Conservation (phyloP, 2,888 invertebrate species). For the Cataglyphis rosenhaueri region DNA sequence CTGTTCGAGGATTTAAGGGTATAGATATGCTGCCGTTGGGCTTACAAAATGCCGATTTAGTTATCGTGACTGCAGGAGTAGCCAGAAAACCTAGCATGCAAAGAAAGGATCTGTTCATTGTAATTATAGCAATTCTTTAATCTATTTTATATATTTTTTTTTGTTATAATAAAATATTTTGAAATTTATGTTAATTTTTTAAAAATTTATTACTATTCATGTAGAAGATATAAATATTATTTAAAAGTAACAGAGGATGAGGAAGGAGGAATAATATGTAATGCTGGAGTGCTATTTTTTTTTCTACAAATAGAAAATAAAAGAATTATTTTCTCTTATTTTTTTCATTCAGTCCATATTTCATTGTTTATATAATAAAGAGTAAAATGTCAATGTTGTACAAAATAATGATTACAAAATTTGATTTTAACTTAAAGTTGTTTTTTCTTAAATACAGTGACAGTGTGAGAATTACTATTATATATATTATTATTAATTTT, state of each 20-base stretch:
- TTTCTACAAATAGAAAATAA: too few species aligned
- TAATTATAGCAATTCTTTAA: neutral
- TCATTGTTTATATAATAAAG: neutral
- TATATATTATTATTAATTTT: neutral
- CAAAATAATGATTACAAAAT: neutral
- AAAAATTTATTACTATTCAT: neutral
- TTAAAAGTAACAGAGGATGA: neutral
- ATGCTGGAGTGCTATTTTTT: neutral
- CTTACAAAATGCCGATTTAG: slow-evolving; percentile 19
- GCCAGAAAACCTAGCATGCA: neutral
- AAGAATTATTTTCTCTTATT: too few species aligned
- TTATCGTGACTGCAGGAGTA: slow-evolving; percentile 27
- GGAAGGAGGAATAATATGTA: neutral
- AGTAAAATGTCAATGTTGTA: neutral
- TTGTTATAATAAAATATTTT: neutral
- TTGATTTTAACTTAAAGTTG: neutral
- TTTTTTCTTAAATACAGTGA: neutral
- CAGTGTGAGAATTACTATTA: neutral
- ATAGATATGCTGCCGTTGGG: slow-evolving; percentile 1
- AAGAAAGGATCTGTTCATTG: slow-evolving; percentile 19
- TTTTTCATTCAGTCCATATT: too few species aligned
- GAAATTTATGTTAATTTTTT: neutral
- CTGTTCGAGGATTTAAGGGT: slow-evolving; percentile 46
- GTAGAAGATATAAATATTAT: neutral
- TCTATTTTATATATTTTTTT: neutral